Percentiles rank a stretch among this genome's conserved stretches.
Evolutionary conservation across 2,113 vertebrate species (phyloP).

Genomic region (Ciconia maguari): DNA sequence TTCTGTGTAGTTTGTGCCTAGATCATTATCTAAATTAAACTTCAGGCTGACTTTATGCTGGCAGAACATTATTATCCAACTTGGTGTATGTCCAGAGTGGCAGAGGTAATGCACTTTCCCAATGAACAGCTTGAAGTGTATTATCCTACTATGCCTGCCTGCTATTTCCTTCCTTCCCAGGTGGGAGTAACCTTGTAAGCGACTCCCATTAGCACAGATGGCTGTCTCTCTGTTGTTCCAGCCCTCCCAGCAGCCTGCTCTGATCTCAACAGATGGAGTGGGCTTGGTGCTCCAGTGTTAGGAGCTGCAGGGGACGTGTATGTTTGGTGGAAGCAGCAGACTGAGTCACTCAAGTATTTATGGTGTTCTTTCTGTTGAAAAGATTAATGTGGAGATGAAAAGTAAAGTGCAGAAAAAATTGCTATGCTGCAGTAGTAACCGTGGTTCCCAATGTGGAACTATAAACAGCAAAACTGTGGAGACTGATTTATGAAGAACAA

Average conservation of each 20-base stretch:
- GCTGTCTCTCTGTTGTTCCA: neutral
- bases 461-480: neutral
- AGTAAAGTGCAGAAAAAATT: neutral
- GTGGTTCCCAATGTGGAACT: neutral
- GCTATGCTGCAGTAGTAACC: neutral
- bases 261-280: slow-evolving; percentile 29
- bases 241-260: neutral
- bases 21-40: neutral
- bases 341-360: slow-evolving; percentile 14
- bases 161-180: neutral
- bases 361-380: neutral
- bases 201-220: slow-evolving; percentile 11
- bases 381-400: neutral
- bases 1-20: neutral
- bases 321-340: neutral
- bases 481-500: neutral
- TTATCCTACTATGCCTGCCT: neutral
- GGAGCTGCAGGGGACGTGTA: neutral
- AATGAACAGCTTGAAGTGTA: neutral
- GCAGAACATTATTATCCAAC: neutral
- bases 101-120: neutral
- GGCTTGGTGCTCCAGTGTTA: neutral
- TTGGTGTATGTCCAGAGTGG: neutral
- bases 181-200: neutral
- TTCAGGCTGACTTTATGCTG: neutral